A percentile compares a stretch with the other conserved stretches of the same genome.
Conservation (phyloP, 1,140 invertebrate genomes). For the Dendroctonus valens region DNA sequence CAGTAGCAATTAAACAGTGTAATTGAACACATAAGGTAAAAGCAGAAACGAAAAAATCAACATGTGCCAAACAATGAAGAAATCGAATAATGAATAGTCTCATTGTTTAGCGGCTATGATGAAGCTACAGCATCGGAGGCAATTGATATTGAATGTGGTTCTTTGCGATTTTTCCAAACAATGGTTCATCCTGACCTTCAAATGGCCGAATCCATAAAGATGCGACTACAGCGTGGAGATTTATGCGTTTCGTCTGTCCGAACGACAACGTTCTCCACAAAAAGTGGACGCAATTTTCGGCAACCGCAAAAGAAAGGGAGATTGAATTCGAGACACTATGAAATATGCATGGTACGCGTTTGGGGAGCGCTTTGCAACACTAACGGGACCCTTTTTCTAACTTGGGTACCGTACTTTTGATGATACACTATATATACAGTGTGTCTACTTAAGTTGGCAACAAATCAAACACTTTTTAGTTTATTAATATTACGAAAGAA, state of each 20-base stretch:
- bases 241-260: conserved; percentile 26
- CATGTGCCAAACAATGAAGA: too few species aligned
- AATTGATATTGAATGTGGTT: not conserved
- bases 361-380: conserved; percentile 4
- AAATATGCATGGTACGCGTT: conserved; percentile 31
- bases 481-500: too few species aligned
- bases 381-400: conserved; percentile 22
- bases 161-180: conserved; percentile 4
- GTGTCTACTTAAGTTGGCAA: too few species aligned
- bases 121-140: too few species aligned
- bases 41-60: too few species aligned
- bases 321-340: conserved; percentile 28
- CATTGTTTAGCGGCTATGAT: too few species aligned
- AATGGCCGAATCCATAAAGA: conserved; percentile 26
- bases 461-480: too few species aligned
- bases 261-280: conserved; percentile 18
- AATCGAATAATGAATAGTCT: too few species aligned
- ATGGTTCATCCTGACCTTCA: conserved; percentile 17
- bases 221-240: conserved; percentile 22
- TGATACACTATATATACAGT: too few species aligned
- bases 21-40: too few species aligned
- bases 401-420: not conserved
- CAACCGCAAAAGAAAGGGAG: conserved; percentile 19
- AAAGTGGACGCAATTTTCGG: conserved; percentile 29
- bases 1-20: too few species aligned